phyloP scores from a whole-genome alignment of 2,888 invertebrate species.

The Napeogenes inachia region DNA sequence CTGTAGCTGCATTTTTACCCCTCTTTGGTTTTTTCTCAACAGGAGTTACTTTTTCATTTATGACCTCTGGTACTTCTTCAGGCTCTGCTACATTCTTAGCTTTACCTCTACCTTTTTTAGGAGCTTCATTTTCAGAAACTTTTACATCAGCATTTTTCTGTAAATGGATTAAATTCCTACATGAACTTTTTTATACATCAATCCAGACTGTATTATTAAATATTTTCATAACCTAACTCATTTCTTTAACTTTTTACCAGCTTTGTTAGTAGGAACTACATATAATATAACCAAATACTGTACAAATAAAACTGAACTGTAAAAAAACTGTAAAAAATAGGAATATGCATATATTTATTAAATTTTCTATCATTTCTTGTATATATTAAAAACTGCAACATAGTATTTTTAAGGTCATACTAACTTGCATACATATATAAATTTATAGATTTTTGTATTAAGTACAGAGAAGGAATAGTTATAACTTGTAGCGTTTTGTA shows the following conservation, averaged over 20 bases:
- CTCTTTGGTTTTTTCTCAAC: constrained; percentile 43
- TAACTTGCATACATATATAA: no score
- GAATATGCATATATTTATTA: no score
- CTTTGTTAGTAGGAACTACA: no score
- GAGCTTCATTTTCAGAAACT: constrained; percentile 51
- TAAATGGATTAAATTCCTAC: constrained; percentile 29
- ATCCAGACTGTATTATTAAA: neutral
- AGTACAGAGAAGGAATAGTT: neutral
- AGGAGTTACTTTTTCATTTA: constrained; percentile 37
- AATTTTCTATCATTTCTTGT: no score
- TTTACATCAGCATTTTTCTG: constrained; percentile 65
- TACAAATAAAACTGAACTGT: no score
- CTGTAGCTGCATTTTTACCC: constrained; percentile 51
- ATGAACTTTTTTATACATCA: constrained; percentile 8
- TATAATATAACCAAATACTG: no score
- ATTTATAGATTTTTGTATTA: neutral
- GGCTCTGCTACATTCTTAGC: constrained; percentile 48
- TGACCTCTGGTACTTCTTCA: constrained; percentile 41
- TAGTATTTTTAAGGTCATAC: no score
- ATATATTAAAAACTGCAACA: no score
- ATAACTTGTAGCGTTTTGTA: neutral
- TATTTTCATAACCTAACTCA: no score
- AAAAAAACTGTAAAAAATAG: no score
- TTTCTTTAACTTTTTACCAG: no score
- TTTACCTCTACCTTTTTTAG: constrained; percentile 63